A percentile compares a stretch with the other conserved stretches of the same genome.
These are phyloP conservation scores for Centrocercus urophasianus DNA, from an alignment of 2,113 vertebrate genomes.

Conservation along the genomic window DNA sequence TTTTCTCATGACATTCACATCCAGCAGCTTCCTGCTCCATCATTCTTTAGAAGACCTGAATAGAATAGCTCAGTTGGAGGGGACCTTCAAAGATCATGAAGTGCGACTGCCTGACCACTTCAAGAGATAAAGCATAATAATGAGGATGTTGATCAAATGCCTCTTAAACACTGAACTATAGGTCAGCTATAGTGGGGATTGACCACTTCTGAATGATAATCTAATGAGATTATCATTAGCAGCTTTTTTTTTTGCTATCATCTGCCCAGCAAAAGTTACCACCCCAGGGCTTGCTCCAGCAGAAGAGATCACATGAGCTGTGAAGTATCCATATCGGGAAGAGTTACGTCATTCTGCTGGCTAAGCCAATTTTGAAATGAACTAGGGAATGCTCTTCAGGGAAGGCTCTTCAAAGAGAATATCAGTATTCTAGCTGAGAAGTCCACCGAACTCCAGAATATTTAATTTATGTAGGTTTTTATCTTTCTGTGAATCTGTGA, in stretches of 20 bases:
- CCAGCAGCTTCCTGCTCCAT: not conserved
- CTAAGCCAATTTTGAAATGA: not conserved
- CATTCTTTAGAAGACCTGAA: rapidly evolving
- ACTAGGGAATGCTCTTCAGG: not conserved
- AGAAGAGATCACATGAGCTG: not conserved
- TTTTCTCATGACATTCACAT: not conserved
- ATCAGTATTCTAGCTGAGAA: not conserved
- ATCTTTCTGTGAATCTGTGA: not conserved
- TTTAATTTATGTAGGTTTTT: not conserved
- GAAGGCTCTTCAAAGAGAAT: not conserved
- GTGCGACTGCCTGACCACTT: not conserved
- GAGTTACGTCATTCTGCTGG: not conserved
- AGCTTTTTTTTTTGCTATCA: not conserved
- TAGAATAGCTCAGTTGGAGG: not conserved
- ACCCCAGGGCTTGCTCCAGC: not conserved
- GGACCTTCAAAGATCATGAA: not conserved
- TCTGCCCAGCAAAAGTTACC: not conserved
- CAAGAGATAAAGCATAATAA: not conserved
- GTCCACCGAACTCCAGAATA: not conserved
- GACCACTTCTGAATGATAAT: not conserved
- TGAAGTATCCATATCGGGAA: not conserved
- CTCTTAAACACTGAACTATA: not conserved
- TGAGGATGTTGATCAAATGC: not conserved
- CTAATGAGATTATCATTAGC: not conserved
- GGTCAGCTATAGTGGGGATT: not conserved